Evolutionary conservation across 2,113 vertebrate species (phyloP), one percentile per base, ranked within the genome.

Genomic region (Aegithalos caudatus): DNA sequence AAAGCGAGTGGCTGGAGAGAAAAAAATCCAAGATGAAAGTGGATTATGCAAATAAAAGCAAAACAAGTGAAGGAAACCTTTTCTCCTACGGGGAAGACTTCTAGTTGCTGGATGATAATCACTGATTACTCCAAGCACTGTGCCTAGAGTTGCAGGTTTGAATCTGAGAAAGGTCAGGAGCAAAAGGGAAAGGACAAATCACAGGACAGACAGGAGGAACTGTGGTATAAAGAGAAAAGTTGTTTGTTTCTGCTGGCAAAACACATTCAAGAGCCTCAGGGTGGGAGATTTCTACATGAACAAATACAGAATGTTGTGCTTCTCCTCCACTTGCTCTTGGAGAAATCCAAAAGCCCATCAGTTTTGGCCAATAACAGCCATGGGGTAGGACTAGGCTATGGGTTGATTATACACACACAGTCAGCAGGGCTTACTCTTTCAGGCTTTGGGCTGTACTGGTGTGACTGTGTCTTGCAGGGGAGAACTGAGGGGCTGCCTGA

Each of bases 181-280:
- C 21, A 47, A 58, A 21, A 88, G 31, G 25, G 42, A 73, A 88
- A 33, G 54, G 35, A 80, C 19, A 82, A 76, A 84, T 67, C 76
- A 77, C 76, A 86, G 28, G 18, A 42, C 33, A 86, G 56, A 64
- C 51, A 73, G 69, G 81, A 90, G 56, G 29, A 88, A 70, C 51
- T 58, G 18, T 4, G 2, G 11, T 54, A 50, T 45, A 74, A 78
- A 91, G 29, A 73, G 25, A 86, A 70, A 83, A 83, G 9, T 47
- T 70, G 38, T 83, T 94, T 95, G 69, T 77, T 91, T 95, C 61
- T 91, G 22, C 84, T 87, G 93, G 56, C 81, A 89, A 83, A 88
- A 72, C 15, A 10, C 20, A 6, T 57, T 86, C 23, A 40, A 81
- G 38, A 54, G 38, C 65, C 44, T 81, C 60, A 74, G 23, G 16